A percentile compares a stretch with the other conserved stretches of the same genome.
Evolutionary conservation across 2,888 invertebrate species (phyloP).

Genomic region (Ectemnius lituratus): DNA sequence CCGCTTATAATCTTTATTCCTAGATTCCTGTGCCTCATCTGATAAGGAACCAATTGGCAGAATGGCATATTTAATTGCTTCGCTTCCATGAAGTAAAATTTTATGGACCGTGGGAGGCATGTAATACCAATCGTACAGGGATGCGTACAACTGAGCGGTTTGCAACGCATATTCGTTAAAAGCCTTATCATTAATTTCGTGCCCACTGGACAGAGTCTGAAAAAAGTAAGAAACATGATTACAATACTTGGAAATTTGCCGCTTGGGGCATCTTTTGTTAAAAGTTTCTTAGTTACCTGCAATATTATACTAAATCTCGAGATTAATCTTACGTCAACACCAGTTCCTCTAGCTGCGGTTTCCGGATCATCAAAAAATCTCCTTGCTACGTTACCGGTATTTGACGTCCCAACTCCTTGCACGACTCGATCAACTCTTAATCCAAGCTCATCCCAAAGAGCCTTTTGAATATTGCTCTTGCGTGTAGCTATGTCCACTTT

Average conservation of each 20-base stretch:
- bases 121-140: constrained; percentile 3
- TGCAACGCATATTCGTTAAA: constrained; percentile 7
- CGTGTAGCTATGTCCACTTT: background rate
- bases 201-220: constrained; percentile 6
- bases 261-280: too few relatives aligned
- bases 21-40: background rate
- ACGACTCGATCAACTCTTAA: background rate
- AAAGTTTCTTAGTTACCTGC: too few relatives aligned
- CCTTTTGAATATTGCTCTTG: constrained; percentile 4
- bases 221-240: constrained; percentile 1
- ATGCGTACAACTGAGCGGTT: constrained; percentile 8
- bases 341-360: constrained; percentile 1
- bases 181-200: background rate
- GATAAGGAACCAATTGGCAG: constrained; percentile 3
- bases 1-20: too few relatives aligned
- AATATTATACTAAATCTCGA: background rate
- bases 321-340: background rate
- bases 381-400: constrained; percentile 3
- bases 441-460: background rate
- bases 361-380: constrained; percentile 6
- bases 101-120: constrained; percentile 8
- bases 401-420: constrained; percentile 15
- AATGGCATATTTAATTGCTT: background rate
- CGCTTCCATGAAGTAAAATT: constrained; percentile 12
- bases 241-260: background rate